A percentile compares a stretch with the other conserved stretches of the same genome.
These are phyloP conservation scores for Aphelenchoides fujianensis DNA, from an alignment of 1,140 invertebrate genomes.

Conservation along the genomic window DNA sequence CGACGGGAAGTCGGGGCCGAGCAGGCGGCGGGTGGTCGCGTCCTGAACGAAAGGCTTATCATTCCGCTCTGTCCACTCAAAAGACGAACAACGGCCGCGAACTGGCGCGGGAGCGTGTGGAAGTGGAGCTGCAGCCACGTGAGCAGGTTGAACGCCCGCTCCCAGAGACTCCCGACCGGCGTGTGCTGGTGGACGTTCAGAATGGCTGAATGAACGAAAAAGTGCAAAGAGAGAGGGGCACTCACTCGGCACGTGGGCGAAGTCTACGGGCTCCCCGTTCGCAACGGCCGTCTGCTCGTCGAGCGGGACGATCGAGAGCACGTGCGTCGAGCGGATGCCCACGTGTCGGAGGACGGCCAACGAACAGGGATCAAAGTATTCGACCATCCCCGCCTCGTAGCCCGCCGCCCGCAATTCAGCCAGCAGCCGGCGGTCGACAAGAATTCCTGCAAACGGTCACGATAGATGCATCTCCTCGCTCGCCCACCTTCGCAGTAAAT, in stretches of 20 bases:
- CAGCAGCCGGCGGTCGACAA: not conserved
- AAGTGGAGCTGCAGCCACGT: not conserved
- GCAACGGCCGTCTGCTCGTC: not conserved
- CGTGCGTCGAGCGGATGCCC: not conserved
- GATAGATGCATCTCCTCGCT: too few relatives aligned
- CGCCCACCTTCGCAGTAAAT: too few relatives aligned
- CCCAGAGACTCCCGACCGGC: not conserved
- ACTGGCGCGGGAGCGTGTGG: not conserved
- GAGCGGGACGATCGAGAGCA: not conserved
- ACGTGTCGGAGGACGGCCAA: not conserved
- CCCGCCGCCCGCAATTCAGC: not conserved
- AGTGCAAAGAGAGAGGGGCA: too few relatives aligned
- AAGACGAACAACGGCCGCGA: not conserved
- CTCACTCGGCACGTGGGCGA: not conserved
- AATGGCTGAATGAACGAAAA: not conserved
- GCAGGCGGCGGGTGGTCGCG: not conserved
- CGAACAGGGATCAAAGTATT: slow-evolving; percentile 10
- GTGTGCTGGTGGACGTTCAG: not conserved
- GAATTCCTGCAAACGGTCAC: too few relatives aligned
- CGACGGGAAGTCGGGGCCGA: not conserved
- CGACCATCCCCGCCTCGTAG: slow-evolving; percentile 3
- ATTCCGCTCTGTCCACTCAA: not conserved
- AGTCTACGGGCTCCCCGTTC: not conserved
- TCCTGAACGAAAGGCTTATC: not conserved
- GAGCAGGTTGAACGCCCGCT: not conserved